Evolutionary conservation across 1,140 invertebrate species (phyloP), one percentile per base, ranked within the genome.

Genomic region (Nasonia giraulti): DNA sequence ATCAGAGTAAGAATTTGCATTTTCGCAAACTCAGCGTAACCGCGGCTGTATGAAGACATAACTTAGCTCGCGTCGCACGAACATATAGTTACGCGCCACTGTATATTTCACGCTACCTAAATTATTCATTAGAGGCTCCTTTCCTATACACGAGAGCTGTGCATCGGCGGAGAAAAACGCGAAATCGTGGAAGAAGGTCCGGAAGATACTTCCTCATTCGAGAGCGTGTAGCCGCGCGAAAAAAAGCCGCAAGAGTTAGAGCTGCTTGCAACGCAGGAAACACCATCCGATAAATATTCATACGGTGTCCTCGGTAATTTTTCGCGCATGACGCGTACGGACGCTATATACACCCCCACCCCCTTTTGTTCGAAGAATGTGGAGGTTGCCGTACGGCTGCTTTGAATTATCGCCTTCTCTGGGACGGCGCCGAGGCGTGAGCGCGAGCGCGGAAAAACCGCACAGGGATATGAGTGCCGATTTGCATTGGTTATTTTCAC

Each of bases 201-300:
- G 33, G 27, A 37, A 10, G 68, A 31, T 17, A 37, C 27, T 74
- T 74, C 71, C 23, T 17, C 23, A 47, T 12, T 33, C 17, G 10
- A 33, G 31, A 40, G 20, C 14, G 12, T 50, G 14, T 27, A n/a
- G 75, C 20, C 17, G 17, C 4, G 40, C 4, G 17, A 23, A 76
- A 50, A 37, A 33, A 33, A 40, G 33, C 27, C 10, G 23, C n/a
- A 55, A 44, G 14, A 78, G 76, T 47, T 47, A 44, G 17, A 47
- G 74, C 20, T 17, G 74, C 74, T 12, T 2, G 10, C 40, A 8
- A 4, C 40, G 1, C 37, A 8, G 40, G 74, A 76, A 76, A 50
- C 74, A 47, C 40, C 40, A 31, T 33, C 23, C 40, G 74, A 78
- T 78, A 78, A 78, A 78, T 78, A 78, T 78, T 78, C 76, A 78